phyloP scores from a whole-genome alignment of 2,113 vertebrate genomes.

The Lota lota region DNA sequence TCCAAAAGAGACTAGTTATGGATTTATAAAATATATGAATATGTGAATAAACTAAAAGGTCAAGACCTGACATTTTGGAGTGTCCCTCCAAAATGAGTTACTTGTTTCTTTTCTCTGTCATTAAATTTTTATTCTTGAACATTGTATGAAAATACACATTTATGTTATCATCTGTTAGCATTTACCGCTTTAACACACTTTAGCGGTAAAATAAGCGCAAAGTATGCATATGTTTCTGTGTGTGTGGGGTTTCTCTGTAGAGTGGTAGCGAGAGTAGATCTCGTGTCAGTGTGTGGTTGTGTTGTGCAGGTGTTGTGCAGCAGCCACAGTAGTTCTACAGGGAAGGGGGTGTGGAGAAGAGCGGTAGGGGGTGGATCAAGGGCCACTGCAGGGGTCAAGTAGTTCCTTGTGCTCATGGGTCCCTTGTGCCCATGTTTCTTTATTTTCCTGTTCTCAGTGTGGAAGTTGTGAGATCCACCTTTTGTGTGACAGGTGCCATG shows the following conservation, averaged over 20 bases:
- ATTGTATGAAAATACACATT: neutral
- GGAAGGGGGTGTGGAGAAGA: constrained; percentile 47
- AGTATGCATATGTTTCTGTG: constrained; percentile 18
- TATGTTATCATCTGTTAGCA: neutral
- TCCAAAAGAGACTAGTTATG: no score
- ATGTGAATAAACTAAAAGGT: no score
- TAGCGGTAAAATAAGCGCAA: constrained; percentile 7
- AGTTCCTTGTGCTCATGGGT: no score
- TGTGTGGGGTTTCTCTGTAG: constrained; percentile 27
- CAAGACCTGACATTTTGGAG: no score
- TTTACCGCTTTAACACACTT: no score
- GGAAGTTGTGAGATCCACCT: no score
- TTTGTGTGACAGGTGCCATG: no score
- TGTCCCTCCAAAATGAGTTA: no score
- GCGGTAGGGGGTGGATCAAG: constrained; percentile 21
- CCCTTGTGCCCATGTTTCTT: no score
- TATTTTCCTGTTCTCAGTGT: no score
- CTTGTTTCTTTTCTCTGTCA: constrained; percentile 28
- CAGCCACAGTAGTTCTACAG: constrained; percentile 63
- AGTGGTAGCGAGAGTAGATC: constrained; percentile 38
- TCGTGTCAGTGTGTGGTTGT: constrained; percentile 51
- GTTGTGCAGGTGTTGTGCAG: constrained; percentile 58
- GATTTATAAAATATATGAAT: no score
- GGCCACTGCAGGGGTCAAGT: neutral
- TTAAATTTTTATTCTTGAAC: neutral